Conservation (phyloP, 2,113 vertebrate genomes). For the Paracanthobrama guichenoti region DNA sequence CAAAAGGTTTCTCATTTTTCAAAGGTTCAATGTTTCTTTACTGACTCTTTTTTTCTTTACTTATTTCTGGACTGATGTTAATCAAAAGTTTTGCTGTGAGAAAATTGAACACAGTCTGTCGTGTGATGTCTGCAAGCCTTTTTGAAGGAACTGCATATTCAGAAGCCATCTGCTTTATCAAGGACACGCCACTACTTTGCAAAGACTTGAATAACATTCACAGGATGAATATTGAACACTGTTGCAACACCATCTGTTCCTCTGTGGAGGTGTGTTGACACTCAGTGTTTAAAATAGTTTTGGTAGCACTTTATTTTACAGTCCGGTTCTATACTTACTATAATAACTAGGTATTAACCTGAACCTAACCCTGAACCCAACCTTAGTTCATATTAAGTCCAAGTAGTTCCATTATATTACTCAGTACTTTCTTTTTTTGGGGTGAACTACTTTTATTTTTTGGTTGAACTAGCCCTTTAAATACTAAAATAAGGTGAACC, state of each 20-base stretch:
- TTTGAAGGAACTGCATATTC: conserved; percentile 38
- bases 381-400: neutral
- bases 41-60: too few species aligned
- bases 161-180: conserved; percentile 49
- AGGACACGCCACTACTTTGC: conserved; percentile 19
- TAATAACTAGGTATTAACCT: neutral
- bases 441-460: too few species aligned
- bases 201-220: conserved; percentile 45
- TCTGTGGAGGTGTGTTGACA: neutral
- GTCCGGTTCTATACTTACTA: neutral
- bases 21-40: too few species aligned
- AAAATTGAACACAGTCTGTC: conserved; percentile 38
- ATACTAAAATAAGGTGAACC: too few species aligned
- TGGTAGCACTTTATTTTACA: neutral
- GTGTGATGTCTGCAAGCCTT: conserved; percentile 13
- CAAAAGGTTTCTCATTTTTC: neutral
- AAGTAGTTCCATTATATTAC: too few species aligned
- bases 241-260: conserved; percentile 31
- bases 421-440: too few species aligned
- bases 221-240: conserved; percentile 20
- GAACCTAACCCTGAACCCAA: neutral
- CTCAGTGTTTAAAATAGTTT: neutral
- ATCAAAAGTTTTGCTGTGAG: conserved; percentile 9
- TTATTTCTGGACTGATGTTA: neutral
- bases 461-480: too few species aligned